A percentile compares a stretch with the other conserved stretches of the same genome.
phyloP scores from a whole-genome alignment of 2,113 vertebrate species.

The Lichenostomus cassidix region DNA sequence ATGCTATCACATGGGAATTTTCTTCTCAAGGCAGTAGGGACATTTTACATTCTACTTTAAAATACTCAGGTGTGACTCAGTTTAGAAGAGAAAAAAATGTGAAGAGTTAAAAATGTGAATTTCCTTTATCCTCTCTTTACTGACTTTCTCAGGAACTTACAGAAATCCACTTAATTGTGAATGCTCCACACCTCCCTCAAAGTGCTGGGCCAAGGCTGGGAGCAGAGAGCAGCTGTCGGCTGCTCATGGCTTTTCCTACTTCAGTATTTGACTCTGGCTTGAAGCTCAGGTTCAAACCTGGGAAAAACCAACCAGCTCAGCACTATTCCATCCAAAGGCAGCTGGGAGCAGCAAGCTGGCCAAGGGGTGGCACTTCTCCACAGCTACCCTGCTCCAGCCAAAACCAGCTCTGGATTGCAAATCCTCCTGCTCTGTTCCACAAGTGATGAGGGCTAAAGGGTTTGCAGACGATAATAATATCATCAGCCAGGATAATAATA shows the following conservation, averaged over 20 bases:
- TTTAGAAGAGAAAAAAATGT: not conserved
- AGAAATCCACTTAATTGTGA: not conserved
- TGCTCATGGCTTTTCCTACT: not conserved
- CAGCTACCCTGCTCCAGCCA: not conserved
- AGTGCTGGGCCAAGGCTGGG: not conserved
- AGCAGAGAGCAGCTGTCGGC: fast-evolving
- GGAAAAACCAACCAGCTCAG: not conserved
- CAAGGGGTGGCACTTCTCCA: not conserved
- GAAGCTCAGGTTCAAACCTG: not conserved
- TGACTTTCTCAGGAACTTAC: not conserved
- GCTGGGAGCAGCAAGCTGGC: not conserved
- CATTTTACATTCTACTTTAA: not conserved
- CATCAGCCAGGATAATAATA: not conserved
- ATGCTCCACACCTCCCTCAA: not conserved
- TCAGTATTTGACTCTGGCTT: not conserved
- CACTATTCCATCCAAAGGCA: not conserved
- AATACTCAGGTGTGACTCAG: not conserved
- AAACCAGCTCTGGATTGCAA: not conserved
- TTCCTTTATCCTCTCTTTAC: not conserved
- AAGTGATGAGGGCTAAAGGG: not conserved
- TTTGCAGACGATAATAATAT: not conserved
- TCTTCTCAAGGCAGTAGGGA: not conserved
- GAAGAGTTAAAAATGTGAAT: not conserved
- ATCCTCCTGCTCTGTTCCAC: not conserved
- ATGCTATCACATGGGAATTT: not conserved